Conservation (phyloP, 23 tunicate genomes). For the Corella eumyota region DNA sequence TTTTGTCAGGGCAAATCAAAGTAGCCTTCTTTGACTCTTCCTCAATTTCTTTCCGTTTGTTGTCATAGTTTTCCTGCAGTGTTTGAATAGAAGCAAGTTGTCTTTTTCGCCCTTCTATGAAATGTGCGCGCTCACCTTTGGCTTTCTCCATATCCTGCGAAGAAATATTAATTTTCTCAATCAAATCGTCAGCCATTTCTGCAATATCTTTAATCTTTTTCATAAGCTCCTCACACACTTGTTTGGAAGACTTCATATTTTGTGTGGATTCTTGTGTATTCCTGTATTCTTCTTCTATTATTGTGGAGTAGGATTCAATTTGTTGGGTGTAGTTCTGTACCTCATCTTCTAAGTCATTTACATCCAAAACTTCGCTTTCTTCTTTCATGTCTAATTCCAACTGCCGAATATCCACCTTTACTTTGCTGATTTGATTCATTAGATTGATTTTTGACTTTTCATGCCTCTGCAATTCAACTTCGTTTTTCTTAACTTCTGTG, state of each 20-base stretch:
- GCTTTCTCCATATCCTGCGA: slow-evolving; percentile 58
- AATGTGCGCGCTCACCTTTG: slow-evolving; percentile 51
- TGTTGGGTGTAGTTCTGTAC: slow-evolving; percentile 62
- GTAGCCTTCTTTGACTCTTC: slow-evolving; percentile 42
- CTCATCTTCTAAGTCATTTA: slow-evolving; percentile 75
- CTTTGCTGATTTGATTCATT: too few relatives aligned
- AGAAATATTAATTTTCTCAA: slow-evolving; percentile 33
- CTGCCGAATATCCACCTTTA: slow-evolving; percentile 29
- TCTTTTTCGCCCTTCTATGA: slow-evolving; percentile 43
- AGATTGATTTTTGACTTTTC: slow-evolving; percentile 32
- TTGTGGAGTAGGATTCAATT: slow-evolving; percentile 22
- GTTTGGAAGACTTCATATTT: slow-evolving; percentile 18
- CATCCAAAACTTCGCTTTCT: slow-evolving; percentile 53
- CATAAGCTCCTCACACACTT: slow-evolving; percentile 31
- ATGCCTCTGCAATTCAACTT: slow-evolving; percentile 15
- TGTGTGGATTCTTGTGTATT: slow-evolving; percentile 4
- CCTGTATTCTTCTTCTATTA: slow-evolving; percentile 18
- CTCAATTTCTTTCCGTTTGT: slow-evolving; percentile 14
- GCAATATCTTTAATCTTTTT: slow-evolving; percentile 23
- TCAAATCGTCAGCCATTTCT: slow-evolving; percentile 31
- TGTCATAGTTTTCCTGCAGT: slow-evolving; percentile 6
- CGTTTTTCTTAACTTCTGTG: slow-evolving; percentile 3
- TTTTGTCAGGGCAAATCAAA: slow-evolving; percentile 31
- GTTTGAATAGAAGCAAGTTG: slow-evolving; percentile 25
- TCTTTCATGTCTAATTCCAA: slow-evolving; percentile 51